Conservation (phyloP, 2,113 vertebrate genomes). For the Holacanthus passer region DNA sequence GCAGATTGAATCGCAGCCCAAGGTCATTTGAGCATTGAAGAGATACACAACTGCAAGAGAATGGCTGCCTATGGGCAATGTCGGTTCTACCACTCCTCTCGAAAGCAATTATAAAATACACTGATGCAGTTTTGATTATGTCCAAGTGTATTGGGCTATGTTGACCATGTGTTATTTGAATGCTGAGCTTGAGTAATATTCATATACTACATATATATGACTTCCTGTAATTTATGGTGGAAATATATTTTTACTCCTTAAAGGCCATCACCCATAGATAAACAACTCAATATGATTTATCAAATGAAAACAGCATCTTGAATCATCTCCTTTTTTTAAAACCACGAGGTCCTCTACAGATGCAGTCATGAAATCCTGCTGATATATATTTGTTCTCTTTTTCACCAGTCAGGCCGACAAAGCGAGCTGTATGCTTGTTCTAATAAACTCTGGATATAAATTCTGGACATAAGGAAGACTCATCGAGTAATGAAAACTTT, state of each 20-base stretch:
- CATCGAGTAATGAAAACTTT: neutral
- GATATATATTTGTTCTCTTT: neutral
- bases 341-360: neutral
- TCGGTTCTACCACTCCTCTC: conserved; percentile 20
- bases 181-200: conserved; percentile 19
- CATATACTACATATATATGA: conserved; percentile 7
- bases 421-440: neutral
- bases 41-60: conserved; percentile 58
- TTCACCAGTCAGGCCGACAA: neutral
- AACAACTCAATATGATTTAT: conserved; percentile 11
- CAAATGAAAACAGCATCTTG: conserved; percentile 16
- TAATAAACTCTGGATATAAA: conserved; percentile 3
- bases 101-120: conserved; percentile 59
- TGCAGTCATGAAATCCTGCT: neutral
- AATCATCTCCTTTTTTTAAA: neutral
- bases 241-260: conserved; percentile 14
- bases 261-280: neutral
- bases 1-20: conserved; percentile 79
- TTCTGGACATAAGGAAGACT: conserved; percentile 1
- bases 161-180: conserved; percentile 50
- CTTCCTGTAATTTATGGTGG: conserved; percentile 3
- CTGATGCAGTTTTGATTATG: conserved; percentile 48
- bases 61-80: conserved; percentile 31
- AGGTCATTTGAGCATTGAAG: conserved; percentile 71
- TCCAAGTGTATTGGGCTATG: conserved; percentile 22